A percentile compares a stretch with the other conserved stretches of the same genome.
Conservation (phyloP, 2,888 invertebrate genomes). For the Pollenia labialis region DNA sequence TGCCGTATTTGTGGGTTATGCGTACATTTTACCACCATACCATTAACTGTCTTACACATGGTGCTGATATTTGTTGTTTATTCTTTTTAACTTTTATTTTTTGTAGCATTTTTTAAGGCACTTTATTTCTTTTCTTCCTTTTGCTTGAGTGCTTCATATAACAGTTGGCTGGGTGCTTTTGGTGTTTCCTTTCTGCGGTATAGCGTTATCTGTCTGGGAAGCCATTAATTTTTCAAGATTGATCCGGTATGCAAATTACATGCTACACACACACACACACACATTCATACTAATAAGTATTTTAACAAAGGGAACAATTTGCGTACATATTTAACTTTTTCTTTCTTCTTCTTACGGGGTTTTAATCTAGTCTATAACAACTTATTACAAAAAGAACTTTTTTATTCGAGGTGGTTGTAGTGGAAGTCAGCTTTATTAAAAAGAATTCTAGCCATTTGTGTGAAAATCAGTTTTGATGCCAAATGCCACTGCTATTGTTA, state of each 20-base stretch:
- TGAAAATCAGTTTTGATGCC: not conserved
- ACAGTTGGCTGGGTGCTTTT: conserved; percentile 43
- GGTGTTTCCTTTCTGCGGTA: conserved; percentile 75
- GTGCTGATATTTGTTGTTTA: conserved; percentile 39
- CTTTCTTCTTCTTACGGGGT: not conserved
- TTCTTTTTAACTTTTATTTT: conserved; percentile 22
- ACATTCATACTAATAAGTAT: not conserved
- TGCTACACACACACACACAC: conserved; percentile 66
- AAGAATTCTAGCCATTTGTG: conserved; percentile 5
- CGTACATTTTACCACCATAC: conserved; percentile 14
- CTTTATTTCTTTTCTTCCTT: conserved; percentile 21
- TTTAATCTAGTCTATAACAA: conserved; percentile 30
- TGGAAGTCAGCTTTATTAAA: conserved; percentile 21
- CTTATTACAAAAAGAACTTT: conserved; percentile 5
- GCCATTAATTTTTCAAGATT: conserved; percentile 83
- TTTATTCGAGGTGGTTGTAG: conserved; percentile 9
- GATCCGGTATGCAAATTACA: conserved; percentile 83
- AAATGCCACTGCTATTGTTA: not conserved
- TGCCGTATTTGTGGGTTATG: conserved; percentile 43
- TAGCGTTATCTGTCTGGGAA: conserved; percentile 82
- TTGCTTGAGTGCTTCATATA: conserved; percentile 25
- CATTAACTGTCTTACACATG: conserved; percentile 40
- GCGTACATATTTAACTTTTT: conserved; percentile 37
- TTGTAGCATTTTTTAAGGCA: not conserved
- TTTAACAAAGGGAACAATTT: conserved; percentile 23